Percentiles rank a stretch among this genome's conserved stretches.
Evolutionary conservation across 2,888 invertebrate species (phyloP).

Genomic region (Cerceris ruficornis): DNA sequence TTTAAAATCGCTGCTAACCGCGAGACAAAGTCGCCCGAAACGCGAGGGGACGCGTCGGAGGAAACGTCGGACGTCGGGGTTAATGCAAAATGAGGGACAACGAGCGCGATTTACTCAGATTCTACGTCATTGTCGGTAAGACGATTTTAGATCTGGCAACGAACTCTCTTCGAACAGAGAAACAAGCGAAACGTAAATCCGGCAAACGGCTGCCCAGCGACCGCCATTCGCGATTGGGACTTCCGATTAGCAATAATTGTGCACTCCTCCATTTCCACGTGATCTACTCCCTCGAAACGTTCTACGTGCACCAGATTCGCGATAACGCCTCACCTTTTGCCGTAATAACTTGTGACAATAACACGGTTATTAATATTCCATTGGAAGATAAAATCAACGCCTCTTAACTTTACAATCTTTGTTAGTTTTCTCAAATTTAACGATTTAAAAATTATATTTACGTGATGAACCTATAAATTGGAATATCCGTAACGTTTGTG

Average conservation of each 20-base stretch:
- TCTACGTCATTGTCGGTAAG: conserved; percentile 78
- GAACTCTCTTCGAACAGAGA: conserved; percentile 61
- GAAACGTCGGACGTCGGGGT: conserved; percentile 48
- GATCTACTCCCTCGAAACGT: conserved; percentile 1
- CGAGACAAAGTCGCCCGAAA: conserved; percentile 25
- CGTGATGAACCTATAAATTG: too few relatives aligned
- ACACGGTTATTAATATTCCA: too few relatives aligned
- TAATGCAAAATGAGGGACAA: conserved; percentile 55
- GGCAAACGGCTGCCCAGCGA: conserved; percentile 47
- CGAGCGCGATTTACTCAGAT: conserved; percentile 71
- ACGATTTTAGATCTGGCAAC: conserved; percentile 80
- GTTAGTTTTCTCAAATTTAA: too few relatives aligned
- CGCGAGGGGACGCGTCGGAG: conserved; percentile 29
- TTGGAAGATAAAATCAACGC: not conserved
- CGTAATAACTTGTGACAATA: not conserved
- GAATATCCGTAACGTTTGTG: too few relatives aligned
- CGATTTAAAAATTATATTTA: too few relatives aligned
- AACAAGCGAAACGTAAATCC: conserved; percentile 58
- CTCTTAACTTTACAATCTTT: not conserved
- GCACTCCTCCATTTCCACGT: not conserved
- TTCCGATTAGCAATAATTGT: conserved; percentile 52
- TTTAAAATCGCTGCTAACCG: too few relatives aligned
- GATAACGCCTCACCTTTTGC: not conserved
- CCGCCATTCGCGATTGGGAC: conserved; percentile 37
- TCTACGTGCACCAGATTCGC: not conserved